Conservation (phyloP, 2,113 vertebrate genomes). For the Charina bottae region DNA sequence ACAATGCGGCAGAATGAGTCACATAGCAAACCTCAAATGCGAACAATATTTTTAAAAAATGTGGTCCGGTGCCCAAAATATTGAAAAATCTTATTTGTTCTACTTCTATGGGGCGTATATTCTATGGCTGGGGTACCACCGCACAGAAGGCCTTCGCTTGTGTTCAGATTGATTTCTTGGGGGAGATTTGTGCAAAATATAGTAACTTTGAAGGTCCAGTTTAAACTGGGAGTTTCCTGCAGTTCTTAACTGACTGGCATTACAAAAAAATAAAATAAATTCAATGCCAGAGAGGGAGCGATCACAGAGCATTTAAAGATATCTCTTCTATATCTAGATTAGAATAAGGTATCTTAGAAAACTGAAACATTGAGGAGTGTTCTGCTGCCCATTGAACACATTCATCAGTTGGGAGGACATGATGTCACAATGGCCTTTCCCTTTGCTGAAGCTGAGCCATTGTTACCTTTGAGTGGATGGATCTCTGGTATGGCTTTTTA, state of each 20-base stretch:
- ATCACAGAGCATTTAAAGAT: not conserved
- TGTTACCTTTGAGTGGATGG: not conserved
- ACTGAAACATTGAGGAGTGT: not conserved
- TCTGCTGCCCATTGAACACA: not conserved
- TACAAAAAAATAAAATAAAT: not conserved
- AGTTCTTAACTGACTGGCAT: not conserved
- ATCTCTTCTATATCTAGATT: not conserved
- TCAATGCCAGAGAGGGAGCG: not conserved
- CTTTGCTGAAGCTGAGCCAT: not conserved
- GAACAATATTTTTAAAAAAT: not conserved
- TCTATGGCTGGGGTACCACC: not conserved
- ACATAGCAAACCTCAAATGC: not conserved
- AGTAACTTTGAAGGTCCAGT: not conserved
- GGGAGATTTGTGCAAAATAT: not conserved
- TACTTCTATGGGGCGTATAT: not conserved
- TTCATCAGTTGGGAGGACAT: not conserved
- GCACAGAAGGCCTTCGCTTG: not conserved
- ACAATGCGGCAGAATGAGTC: not conserved
- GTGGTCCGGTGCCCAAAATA: not conserved
- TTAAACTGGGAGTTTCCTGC: not conserved
- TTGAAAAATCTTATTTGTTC: not conserved
- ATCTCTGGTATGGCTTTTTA: not conserved
- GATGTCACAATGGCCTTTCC: not conserved
- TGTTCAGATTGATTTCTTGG: not conserved
- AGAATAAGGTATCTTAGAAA: not conserved